Percentiles rank a stretch among this genome's conserved stretches.
phyloP scores from a whole-genome alignment of 2,888 invertebrate species.

The Zaprionus lineosus region DNA sequence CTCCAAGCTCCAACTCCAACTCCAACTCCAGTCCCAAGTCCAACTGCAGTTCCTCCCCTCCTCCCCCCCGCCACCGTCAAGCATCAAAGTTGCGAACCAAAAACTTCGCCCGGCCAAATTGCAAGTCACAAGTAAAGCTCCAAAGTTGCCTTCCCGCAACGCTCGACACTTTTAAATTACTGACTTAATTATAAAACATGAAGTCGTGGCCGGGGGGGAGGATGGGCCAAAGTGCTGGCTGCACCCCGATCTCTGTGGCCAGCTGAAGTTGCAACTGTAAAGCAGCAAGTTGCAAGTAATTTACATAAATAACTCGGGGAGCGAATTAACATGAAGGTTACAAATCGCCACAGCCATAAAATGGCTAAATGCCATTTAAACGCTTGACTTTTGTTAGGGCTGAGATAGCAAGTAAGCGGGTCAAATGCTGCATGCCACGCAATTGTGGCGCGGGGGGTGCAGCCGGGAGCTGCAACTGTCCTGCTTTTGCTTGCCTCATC shows the following conservation, averaged over 20 bases:
- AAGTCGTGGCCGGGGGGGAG: too few species aligned
- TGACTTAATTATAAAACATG: conserved; percentile 76
- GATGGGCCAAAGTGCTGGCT: conserved; percentile 27
- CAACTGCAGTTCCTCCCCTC: too few species aligned
- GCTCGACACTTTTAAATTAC: conserved; percentile 75
- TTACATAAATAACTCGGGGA: conserved; percentile 69
- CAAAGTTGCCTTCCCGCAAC: conserved; percentile 50
- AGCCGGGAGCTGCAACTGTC: conserved; percentile 2
- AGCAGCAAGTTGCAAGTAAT: conserved; percentile 47
- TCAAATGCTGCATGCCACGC: conserved; percentile 39
- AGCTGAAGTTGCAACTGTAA: conserved; percentile 26
- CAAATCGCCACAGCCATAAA: conserved; percentile 65
- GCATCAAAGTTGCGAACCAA: too few species aligned
- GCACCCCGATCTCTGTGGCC: conserved; percentile 1
- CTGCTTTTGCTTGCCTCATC: not conserved
- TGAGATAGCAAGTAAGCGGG: conserved; percentile 33
- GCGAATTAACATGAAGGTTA: conserved; percentile 71
- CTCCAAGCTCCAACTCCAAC: too few species aligned
- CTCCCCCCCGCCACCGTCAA: too few species aligned
- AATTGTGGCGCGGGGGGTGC: conserved; percentile 22
- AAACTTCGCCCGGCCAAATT: conserved; percentile 64
- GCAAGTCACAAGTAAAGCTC: conserved; percentile 65
- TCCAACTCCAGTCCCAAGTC: too few species aligned
- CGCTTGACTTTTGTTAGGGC: conserved; percentile 44
- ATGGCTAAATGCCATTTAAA: conserved; percentile 68